Conservation (phyloP, 1,140 invertebrate genomes). For the Plectrocnemia conspersa region DNA sequence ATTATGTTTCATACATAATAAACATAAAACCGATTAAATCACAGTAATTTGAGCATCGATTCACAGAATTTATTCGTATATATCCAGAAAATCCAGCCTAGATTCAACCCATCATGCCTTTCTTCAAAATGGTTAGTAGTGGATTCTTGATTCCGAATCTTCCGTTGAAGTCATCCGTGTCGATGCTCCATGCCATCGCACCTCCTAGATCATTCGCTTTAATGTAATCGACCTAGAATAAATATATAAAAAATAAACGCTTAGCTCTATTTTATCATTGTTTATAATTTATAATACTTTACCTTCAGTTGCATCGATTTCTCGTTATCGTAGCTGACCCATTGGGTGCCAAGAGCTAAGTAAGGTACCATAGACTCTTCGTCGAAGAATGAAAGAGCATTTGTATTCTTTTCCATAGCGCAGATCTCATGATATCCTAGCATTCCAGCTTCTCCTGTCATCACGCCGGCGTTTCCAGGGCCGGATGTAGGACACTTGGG, state of each 20-base stretch:
- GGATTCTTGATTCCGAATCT: constrained; percentile 47
- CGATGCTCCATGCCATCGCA: constrained; percentile 60
- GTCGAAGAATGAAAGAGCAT: constrained; percentile 14
- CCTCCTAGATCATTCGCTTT: constrained; percentile 49
- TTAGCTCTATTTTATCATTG: constrained; percentile 26
- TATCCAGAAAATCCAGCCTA: not conserved
- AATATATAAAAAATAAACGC: not conserved
- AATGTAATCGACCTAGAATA: constrained; percentile 49
- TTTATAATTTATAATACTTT: not conserved
- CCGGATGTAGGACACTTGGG: constrained; percentile 51
- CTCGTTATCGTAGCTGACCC: constrained; percentile 46
- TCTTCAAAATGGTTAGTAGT: constrained; percentile 44
- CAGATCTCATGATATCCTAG: constrained; percentile 70
- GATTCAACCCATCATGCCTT: constrained; percentile 39
- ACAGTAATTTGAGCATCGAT: too few relatives aligned
- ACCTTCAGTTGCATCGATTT: constrained; percentile 41
- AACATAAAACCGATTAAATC: too few relatives aligned
- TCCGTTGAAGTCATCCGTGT: constrained; percentile 56
- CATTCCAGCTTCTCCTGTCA: constrained; percentile 63
- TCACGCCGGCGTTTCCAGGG: constrained; percentile 60
- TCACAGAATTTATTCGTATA: too few relatives aligned
- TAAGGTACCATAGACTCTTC: constrained; percentile 40
- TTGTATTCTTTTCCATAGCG: constrained; percentile 6
- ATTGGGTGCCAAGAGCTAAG: constrained; percentile 40
- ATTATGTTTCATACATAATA: too few relatives aligned